A percentile compares a stretch with the other conserved stretches of the same genome.
These are phyloP conservation scores for Sinopyrophorus schimmeli DNA, from an alignment of 2,888 invertebrate species.

Conservation along the genomic window DNA sequence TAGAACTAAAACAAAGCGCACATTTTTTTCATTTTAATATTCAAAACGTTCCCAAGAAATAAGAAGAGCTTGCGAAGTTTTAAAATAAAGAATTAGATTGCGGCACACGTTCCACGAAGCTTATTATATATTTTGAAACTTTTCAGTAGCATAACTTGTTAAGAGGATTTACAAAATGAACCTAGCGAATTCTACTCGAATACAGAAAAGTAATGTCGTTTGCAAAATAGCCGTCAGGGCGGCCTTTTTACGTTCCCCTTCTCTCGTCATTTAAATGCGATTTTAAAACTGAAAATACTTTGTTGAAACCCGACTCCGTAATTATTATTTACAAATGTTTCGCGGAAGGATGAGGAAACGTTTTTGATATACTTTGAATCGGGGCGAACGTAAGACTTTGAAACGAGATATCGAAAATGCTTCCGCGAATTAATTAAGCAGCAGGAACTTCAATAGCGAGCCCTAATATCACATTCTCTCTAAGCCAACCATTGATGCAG, in stretches of 20 bases:
- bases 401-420: constrained; percentile 23
- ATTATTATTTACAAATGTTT: constrained; percentile 9
- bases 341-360: constrained; percentile 12
- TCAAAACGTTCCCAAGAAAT: too few relatives aligned
- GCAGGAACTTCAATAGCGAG: constrained; percentile 21
- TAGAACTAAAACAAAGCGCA: too few relatives aligned
- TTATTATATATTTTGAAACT: constrained; percentile 18
- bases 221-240: too few relatives aligned
- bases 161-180: constrained; percentile 18
- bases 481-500: constrained; percentile 22
- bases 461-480: constrained; percentile 29
- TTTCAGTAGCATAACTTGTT: constrained; percentile 12
- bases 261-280: too few relatives aligned
- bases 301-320: too few relatives aligned
- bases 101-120: constrained; percentile 13
- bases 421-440: constrained; percentile 29
- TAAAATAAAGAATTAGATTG: constrained; percentile 18
- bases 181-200: neutral
- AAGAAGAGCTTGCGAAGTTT: constrained; percentile 3
- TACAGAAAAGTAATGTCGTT: too few relatives aligned
- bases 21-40: too few relatives aligned
- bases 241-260: too few relatives aligned
- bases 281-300: too few relatives aligned
- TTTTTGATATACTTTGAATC: constrained; percentile 10
- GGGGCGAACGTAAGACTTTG: constrained; percentile 15